Evolutionary conservation across 2,888 invertebrate genomes (phyloP).

Genomic region (Macropis europaea): DNA sequence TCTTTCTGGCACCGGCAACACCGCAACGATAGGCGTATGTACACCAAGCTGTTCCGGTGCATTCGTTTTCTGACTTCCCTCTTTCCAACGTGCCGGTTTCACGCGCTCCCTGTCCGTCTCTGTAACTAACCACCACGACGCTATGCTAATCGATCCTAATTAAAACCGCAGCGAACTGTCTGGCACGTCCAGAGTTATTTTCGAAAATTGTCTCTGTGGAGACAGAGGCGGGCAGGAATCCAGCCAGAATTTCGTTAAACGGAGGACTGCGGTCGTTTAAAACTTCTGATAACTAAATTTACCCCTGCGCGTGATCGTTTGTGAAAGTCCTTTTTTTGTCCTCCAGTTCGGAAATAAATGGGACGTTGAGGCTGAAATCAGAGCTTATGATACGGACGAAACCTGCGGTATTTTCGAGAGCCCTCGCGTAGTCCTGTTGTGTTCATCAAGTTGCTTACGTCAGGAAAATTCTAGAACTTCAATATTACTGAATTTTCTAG

Average conservation of each 20-base stretch:
- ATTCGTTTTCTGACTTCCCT: not conserved
- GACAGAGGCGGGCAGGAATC: not conserved
- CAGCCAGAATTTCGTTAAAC: not conserved
- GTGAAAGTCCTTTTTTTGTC: too few species aligned
- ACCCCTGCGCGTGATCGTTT: too few species aligned
- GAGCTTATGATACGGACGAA: too few species aligned
- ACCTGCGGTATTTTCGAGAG: too few species aligned
- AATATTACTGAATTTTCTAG: too few species aligned
- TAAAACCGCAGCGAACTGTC: slow-evolving; percentile 20
- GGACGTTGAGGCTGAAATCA: too few species aligned
- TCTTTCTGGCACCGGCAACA: not conserved
- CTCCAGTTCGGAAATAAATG: too few species aligned
- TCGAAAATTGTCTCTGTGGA: not conserved
- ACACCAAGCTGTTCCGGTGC: not conserved
- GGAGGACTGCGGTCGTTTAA: not conserved
- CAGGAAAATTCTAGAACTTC: too few species aligned
- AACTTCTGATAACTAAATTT: not conserved
- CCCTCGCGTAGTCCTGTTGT: too few species aligned
- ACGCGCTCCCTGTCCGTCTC: not conserved
- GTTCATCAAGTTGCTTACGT: too few species aligned
- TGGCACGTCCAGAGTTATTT: slow-evolving; percentile 3
- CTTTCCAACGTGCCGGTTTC: not conserved
- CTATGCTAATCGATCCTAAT: slow-evolving; percentile 33
- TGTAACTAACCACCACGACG: not conserved
- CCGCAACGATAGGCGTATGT: not conserved